Evolutionary conservation across 2,113 vertebrate species (phyloP).

Genomic region (Nibea coibor): DNA sequence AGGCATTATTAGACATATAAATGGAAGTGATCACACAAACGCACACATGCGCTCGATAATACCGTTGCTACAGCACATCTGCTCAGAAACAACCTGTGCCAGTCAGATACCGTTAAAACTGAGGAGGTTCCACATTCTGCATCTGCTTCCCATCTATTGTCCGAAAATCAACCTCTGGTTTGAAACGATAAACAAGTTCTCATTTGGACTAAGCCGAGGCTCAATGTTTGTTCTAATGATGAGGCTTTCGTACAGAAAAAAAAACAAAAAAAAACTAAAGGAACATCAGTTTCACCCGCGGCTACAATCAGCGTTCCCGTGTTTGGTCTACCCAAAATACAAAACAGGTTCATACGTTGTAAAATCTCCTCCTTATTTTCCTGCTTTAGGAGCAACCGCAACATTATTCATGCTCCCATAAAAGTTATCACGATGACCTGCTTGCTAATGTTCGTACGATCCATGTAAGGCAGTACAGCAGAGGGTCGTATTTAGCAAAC

Average conservation of each 20-base stretch:
- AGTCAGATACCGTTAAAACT: slow-evolving; percentile 56
- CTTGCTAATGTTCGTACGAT: slow-evolving; percentile 37
- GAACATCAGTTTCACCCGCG: slow-evolving; percentile 24
- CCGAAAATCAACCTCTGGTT: slow-evolving; percentile 41
- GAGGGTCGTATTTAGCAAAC: slow-evolving; percentile 69
- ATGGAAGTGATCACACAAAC: slow-evolving; percentile 20
- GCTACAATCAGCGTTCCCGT: slow-evolving; percentile 50
- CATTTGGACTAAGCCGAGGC: slow-evolving; percentile 13
- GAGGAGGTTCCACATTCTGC: slow-evolving; percentile 53
- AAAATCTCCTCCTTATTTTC: slow-evolving; percentile 37
- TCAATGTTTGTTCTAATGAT: slow-evolving; percentile 35
- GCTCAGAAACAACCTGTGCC: slow-evolving; percentile 63
- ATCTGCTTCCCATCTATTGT: slow-evolving; percentile 72
- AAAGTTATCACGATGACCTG: slow-evolving; percentile 62
- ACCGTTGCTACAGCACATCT: slow-evolving; percentile 68
- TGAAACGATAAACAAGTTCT: slow-evolving; percentile 61
- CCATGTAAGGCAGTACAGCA: slow-evolving; percentile 61
- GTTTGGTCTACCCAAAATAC: slow-evolving; percentile 40
- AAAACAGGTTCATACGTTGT: slow-evolving; percentile 43
- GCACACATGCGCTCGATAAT: slow-evolving; percentile 11
- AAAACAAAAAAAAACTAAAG: slow-evolving; percentile 43
- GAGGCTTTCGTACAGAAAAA: neutral
- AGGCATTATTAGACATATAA: slow-evolving; percentile 22
- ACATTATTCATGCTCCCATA: slow-evolving; percentile 38
- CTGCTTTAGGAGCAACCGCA: slow-evolving; percentile 24